Conservation (phyloP, 1,140 invertebrate species). For the Drosophila erecta region DNA sequence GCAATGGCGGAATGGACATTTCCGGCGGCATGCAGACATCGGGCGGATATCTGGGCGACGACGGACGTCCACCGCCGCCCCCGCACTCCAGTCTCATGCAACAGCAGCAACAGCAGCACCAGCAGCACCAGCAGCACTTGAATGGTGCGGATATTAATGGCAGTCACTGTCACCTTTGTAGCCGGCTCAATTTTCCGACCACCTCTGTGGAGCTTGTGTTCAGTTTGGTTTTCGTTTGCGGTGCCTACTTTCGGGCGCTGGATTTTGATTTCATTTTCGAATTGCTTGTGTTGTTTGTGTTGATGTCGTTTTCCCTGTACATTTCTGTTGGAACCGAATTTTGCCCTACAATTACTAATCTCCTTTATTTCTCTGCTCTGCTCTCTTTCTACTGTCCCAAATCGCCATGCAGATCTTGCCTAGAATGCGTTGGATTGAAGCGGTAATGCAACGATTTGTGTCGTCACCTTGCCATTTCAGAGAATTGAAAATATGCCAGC, state of each 20-base stretch:
- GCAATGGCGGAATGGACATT: slow-evolving; percentile 78
- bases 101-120: slow-evolving; percentile 87
- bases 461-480: slow-evolving; percentile 23
- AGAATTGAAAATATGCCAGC: fast-evolving
- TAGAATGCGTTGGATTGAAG: slow-evolving; percentile 62
- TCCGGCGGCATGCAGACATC: slow-evolving; percentile 69
- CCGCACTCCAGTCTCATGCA: slow-evolving; percentile 92
- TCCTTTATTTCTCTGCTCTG: slow-evolving; percentile 61
- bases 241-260: slow-evolving; percentile 24
- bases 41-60: slow-evolving; percentile 85
- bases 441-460: slow-evolving; percentile 61
- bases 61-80: slow-evolving; percentile 88
- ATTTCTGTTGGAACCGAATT: too few species aligned
- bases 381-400: slow-evolving; percentile 20
- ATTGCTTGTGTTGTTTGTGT: slow-evolving; percentile 43
- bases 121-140: slow-evolving; percentile 88
- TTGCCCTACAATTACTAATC: slow-evolving; percentile 52
- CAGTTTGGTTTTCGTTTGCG: slow-evolving; percentile 31
- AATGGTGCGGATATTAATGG: slow-evolving; percentile 85
- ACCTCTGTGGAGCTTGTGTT: slow-evolving; percentile 36
- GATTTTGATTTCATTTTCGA: slow-evolving; percentile 17
- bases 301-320: slow-evolving; percentile 23
- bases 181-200: slow-evolving; percentile 20
- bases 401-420: slow-evolving; percentile 55
- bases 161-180: slow-evolving; percentile 32